Percentiles rank a stretch among this genome's conserved stretches.
Conservation (phyloP, 2,888 invertebrate genomes). For the Rhagium mordax region DNA sequence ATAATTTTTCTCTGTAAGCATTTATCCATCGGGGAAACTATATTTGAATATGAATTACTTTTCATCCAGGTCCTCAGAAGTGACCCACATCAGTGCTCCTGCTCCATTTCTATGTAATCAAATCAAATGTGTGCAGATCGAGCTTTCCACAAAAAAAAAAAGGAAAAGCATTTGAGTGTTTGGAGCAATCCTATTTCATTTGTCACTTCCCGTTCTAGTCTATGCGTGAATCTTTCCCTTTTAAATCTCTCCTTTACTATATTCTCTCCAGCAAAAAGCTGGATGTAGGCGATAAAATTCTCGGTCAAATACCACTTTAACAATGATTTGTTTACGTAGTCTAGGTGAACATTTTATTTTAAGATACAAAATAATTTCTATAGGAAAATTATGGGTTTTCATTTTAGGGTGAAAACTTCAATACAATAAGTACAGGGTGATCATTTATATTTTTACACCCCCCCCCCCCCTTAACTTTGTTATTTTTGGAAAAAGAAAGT, state of each 20-base stretch:
- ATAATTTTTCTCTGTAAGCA: constrained; percentile 3
- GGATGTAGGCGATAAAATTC: constrained; percentile 19
- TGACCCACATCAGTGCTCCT: constrained; percentile 20
- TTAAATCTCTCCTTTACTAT: constrained; percentile 20
- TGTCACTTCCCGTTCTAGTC: constrained; percentile 21
- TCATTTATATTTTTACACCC: no score
- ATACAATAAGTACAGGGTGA: no score
- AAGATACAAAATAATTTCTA: not conserved
- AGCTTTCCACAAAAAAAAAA: constrained; percentile 17
- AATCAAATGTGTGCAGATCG: constrained; percentile 26
- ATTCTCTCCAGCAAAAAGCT: constrained; percentile 20
- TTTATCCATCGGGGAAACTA: not conserved
- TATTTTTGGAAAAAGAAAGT: no score
- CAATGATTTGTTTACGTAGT: constrained; percentile 3
- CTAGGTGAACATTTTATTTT: constrained; percentile 15
- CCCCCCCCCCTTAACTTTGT: no score
- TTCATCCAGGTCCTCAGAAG: not conserved
- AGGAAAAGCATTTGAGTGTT: constrained; percentile 17
- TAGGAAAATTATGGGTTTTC: not conserved
- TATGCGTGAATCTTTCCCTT: constrained; percentile 16
- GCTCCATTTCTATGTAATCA: constrained; percentile 20
- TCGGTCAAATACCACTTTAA: constrained; percentile 4
- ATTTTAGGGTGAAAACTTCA: no score
- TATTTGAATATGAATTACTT: constrained; percentile 24
- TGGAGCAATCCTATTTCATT: constrained; percentile 24